phyloP scores from a whole-genome alignment of 35 echinoderm and acorn worm genomes.

The Stichopus chloronotus region DNA sequence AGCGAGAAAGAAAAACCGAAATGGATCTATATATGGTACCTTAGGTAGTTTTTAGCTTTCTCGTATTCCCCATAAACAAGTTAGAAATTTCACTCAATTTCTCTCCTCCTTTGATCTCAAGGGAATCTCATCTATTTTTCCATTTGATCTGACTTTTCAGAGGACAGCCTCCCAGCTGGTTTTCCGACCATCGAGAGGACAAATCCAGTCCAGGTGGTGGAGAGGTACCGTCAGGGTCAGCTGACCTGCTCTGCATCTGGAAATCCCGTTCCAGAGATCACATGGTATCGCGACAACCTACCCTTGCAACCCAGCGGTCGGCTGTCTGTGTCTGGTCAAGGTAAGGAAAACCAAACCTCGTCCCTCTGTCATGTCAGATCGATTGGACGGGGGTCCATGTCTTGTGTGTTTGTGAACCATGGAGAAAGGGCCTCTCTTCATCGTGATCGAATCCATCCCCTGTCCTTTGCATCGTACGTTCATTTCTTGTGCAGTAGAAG shows the following conservation, averaged over 20 bases:
- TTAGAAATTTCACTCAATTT: neutral
- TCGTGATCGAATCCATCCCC: no score
- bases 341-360: neutral
- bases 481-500: no score
- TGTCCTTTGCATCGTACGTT: no score
- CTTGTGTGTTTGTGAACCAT: no score
- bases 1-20: no score
- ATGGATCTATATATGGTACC: no score
- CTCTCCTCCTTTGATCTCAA: neutral
- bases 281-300: constrained; percentile 70
- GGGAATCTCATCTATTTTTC: neutral
- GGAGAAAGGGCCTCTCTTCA: no score
- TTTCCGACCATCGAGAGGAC: constrained; percentile 64
- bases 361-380: no score
- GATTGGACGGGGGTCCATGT: no score
- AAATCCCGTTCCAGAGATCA: constrained; percentile 81
- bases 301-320: constrained; percentile 66
- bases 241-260: constrained; percentile 67
- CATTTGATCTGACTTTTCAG: constrained; percentile 50
- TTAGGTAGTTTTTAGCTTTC: no score
- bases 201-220: constrained; percentile 52
- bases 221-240: constrained; percentile 64
- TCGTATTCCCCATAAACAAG: neutral
- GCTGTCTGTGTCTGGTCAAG: constrained; percentile 35
- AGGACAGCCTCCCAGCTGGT: constrained; percentile 65